Percentiles rank a stretch among this genome's conserved stretches.
phyloP scores from a whole-genome alignment of 30 jellyfish, hydroid and myxozoan species.

The Chrysaora quinquecirrha region DNA sequence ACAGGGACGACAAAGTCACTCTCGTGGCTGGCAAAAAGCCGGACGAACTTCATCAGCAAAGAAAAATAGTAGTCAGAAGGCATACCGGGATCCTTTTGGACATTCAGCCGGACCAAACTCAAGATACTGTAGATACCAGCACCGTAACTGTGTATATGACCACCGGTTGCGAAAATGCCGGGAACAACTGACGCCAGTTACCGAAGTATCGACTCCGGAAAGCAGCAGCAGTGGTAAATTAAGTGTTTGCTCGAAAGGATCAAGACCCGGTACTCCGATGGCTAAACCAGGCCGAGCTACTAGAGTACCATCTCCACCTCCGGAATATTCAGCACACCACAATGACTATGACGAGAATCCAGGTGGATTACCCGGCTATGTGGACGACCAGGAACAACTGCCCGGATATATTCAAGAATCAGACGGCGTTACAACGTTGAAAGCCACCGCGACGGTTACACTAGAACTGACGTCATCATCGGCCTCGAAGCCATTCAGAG shows the following conservation, averaged over 20 bases:
- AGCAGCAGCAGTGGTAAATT: constrained; percentile 47
- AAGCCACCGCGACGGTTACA: constrained; percentile 81
- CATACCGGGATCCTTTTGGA: constrained; percentile 61
- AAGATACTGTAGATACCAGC: constrained; percentile 50
- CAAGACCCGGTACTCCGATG: constrained; percentile 83
- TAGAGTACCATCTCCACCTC: constrained; percentile 12
- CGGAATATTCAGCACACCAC: constrained; percentile 26
- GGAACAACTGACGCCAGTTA: constrained; percentile 76
- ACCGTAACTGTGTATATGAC: constrained; percentile 52
- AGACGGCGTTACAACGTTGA: constrained; percentile 57
- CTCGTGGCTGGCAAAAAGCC: constrained; percentile 27
- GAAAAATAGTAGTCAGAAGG: background rate
- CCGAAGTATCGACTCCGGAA: constrained; percentile 75
- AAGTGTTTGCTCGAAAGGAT: constrained; percentile 20
- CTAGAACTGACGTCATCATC: constrained; percentile 74
- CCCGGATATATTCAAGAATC: constrained; percentile 52
- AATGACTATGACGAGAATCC: background rate
- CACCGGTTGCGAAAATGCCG: constrained; percentile 56
- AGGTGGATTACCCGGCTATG: constrained; percentile 4
- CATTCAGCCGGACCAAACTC: background rate
- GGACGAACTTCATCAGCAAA: background rate
- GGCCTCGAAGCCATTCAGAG: constrained; percentile 50
- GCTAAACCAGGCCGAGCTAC: constrained; percentile 39
- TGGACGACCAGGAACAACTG: constrained; percentile 21
- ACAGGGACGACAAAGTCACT: constrained; percentile 16